A percentile compares a stretch with the other conserved stretches of the same genome.
phyloP scores from a whole-genome alignment of 2,888 invertebrate species.

The Boloria euphrosyne region DNA sequence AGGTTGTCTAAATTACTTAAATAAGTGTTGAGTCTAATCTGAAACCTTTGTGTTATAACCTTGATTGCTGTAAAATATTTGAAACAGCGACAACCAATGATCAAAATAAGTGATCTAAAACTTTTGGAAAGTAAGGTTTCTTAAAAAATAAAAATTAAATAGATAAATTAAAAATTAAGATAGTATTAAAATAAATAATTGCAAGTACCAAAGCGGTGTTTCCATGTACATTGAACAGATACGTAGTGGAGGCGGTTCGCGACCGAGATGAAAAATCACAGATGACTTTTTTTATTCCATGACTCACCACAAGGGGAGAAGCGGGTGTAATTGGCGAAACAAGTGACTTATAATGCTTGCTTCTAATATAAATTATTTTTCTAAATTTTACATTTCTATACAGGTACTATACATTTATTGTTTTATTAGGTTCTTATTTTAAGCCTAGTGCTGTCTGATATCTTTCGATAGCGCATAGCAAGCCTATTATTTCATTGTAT shows the following conservation, averaged over 20 bases:
- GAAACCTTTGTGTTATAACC: too few species aligned
- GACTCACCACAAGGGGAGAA: constrained; percentile 65
- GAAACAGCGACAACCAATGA: too few species aligned
- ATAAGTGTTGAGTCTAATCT: too few species aligned
- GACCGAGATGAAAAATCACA: constrained; percentile 78
- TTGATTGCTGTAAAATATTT: too few species aligned
- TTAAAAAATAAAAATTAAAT: too few species aligned
- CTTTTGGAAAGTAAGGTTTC: too few species aligned
- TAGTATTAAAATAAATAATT: background rate
- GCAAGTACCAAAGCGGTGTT: constrained; percentile 30
- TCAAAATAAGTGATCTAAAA: too few species aligned
- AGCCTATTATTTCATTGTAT: too few species aligned
- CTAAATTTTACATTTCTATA: background rate
- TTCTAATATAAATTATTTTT: constrained; percentile 2
- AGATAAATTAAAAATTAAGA: background rate
- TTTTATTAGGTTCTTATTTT: too few species aligned
- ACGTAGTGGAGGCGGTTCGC: constrained; percentile 64
- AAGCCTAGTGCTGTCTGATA: too few species aligned
- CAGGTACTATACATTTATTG: background rate
- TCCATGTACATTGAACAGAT: constrained; percentile 29
- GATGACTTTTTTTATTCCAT: constrained; percentile 67
- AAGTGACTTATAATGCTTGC: constrained; percentile 48
- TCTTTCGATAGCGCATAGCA: too few species aligned
- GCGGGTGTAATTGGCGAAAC: constrained; percentile 60
- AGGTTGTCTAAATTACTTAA: too few species aligned